Percentiles rank a stretch among this genome's conserved stretches.
phyloP scores from a whole-genome alignment of 2,113 vertebrate genomes.

The Rhinolophus ferrumequinum region DNA sequence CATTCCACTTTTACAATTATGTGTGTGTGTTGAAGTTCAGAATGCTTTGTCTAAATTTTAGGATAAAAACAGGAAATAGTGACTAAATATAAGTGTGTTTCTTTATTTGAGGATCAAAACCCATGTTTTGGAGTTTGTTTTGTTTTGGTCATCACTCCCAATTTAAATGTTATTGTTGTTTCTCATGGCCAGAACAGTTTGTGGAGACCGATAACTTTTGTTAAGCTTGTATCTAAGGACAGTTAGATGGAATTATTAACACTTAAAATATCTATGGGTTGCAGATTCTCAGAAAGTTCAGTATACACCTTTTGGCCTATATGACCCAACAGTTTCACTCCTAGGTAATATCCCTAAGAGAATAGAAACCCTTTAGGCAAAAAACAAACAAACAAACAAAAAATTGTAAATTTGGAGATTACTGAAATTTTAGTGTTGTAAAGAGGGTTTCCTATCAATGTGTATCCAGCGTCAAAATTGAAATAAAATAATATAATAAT shows the following conservation, averaged over 20 bases:
- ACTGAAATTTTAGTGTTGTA: not conserved
- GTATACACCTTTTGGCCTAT: not conserved
- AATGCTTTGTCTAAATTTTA: constrained; percentile 67
- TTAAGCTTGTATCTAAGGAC: constrained; percentile 39
- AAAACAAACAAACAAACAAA: not conserved
- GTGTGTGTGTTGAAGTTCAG: constrained; percentile 43
- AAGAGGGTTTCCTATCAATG: not conserved
- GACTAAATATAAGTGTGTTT: constrained; percentile 81
- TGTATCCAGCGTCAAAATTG: not conserved
- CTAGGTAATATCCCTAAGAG: not conserved
- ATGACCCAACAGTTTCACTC: not conserved
- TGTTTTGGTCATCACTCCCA: constrained; percentile 72
- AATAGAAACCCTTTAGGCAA: not conserved
- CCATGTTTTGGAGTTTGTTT: constrained; percentile 72
- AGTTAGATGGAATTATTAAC: not conserved
- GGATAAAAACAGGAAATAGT: constrained; percentile 82
- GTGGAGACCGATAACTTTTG: not conserved
- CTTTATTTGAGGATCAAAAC: constrained; percentile 83
- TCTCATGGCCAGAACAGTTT: constrained; percentile 10
- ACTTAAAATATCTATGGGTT: not conserved
- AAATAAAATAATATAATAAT: constrained; percentile 2
- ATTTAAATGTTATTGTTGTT: constrained; percentile 67
- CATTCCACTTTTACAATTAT: constrained; percentile 45
- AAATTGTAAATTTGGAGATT: not conserved
- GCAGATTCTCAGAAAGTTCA: not conserved